phyloP scores from a whole-genome alignment of 2,113 vertebrate genomes.

The Antennarius striatus region DNA sequence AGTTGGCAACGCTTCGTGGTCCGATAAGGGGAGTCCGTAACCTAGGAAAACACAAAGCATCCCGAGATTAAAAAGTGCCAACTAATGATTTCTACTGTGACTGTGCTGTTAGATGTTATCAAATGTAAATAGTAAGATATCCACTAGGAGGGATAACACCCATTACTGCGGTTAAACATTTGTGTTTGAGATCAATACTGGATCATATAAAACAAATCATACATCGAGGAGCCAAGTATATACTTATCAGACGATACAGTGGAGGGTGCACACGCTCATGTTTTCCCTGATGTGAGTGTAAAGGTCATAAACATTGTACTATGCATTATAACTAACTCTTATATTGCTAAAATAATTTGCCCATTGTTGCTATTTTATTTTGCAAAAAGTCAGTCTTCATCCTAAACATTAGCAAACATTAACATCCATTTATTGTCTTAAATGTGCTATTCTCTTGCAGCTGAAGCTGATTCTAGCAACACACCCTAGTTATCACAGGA shows the following conservation, averaged over 20 bases:
- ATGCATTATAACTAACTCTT: too few relatives aligned
- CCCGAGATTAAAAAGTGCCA: conserved; percentile 12
- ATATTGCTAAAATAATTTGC: too few relatives aligned
- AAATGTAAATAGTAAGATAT: conserved; percentile 17
- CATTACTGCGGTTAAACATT: conserved; percentile 5
- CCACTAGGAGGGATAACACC: conserved; percentile 17
- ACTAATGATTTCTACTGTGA: conserved; percentile 7
- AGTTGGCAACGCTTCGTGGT: conserved; percentile 25
- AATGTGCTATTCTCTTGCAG: too few relatives aligned
- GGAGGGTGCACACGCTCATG: background rate
- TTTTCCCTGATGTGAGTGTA: background rate
- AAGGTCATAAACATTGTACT: too few relatives aligned
- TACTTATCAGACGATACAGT: conserved; percentile 17
- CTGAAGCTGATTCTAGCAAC: background rate
- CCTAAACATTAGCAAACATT: too few relatives aligned
- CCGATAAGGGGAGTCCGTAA: conserved; percentile 67
- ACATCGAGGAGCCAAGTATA: background rate
- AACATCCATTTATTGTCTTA: too few relatives aligned
- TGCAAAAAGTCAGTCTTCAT: too few relatives aligned
- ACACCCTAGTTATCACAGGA: too few relatives aligned
- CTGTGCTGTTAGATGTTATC: conserved; percentile 2
- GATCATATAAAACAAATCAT: background rate
- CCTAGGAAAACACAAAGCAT: conserved; percentile 67
- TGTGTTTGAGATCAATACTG: background rate
- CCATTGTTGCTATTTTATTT: too few relatives aligned